A percentile compares a stretch with the other conserved stretches of the same genome.
Evolutionary conservation across 2,888 invertebrate genomes (phyloP).

Genomic region (Volucella inflata): DNA sequence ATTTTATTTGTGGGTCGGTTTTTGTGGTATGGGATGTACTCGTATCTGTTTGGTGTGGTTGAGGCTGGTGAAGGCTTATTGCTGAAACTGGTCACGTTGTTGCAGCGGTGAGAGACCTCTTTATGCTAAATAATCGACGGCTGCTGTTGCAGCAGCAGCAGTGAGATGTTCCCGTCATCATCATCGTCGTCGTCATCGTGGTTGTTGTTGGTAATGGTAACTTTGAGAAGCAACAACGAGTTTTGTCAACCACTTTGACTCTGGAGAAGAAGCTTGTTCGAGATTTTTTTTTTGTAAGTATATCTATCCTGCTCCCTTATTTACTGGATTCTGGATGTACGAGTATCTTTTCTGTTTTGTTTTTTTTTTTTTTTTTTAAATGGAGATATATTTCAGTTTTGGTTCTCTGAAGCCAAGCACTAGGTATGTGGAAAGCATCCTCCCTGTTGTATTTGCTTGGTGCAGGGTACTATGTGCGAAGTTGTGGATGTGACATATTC

Average conservation of each 20-base stretch:
- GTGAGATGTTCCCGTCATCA: conserved; percentile 71
- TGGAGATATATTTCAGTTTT: conserved; percentile 66
- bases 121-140: conserved; percentile 76
- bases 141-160: conserved; percentile 73
- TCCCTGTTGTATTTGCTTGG: conserved; percentile 50
- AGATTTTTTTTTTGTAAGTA: conserved; percentile 9
- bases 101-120: conserved; percentile 74
- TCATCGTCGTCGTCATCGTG: conserved; percentile 49
- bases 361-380: conserved; percentile 51
- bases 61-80: conserved; percentile 71
- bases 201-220: not conserved
- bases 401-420: conserved; percentile 31
- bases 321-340: conserved; percentile 48
- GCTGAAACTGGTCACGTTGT: conserved; percentile 75
- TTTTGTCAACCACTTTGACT: conserved; percentile 66
- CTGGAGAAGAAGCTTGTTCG: conserved; percentile 51
- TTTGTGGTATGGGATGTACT: conserved; percentile 40
- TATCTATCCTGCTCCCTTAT: conserved; percentile 61
- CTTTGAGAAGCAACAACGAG: conserved; percentile 70
- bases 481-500: conserved; percentile 76
- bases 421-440: conserved; percentile 57
- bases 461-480: conserved; percentile 71
- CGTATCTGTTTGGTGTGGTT: conserved; percentile 29
- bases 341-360: not conserved
- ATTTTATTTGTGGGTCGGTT: conserved; percentile 20